Evolutionary conservation across 2,797 vertebrate genomes (phyloP).

Genomic region (Rhabdomys pumilio): DNA sequence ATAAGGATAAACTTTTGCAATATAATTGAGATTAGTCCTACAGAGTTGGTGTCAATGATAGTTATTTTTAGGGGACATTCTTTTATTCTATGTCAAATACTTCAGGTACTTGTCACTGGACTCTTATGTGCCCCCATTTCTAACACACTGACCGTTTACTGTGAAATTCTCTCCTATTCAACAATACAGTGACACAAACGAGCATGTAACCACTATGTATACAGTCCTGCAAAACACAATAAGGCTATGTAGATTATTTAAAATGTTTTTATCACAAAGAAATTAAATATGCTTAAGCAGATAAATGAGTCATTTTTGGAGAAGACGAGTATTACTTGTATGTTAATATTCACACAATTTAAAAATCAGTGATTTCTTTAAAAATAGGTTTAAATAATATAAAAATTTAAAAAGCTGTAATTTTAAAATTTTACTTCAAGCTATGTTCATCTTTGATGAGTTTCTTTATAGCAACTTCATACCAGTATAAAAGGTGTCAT

Average conservation of each 20-base stretch:
- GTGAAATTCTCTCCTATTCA: not conserved
- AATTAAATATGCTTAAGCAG: not conserved
- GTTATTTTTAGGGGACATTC: not conserved
- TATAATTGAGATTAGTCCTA: not conserved
- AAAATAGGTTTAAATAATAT: constrained; percentile 4
- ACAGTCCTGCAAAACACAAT: not conserved
- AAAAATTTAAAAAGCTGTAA: not conserved
- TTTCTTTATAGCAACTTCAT: constrained; percentile 46
- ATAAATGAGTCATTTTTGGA: not conserved
- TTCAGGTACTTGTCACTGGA: not conserved
- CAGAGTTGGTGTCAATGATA: not conserved
- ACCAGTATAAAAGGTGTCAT: constrained; percentile 63
- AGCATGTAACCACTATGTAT: not conserved
- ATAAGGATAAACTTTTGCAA: not conserved
- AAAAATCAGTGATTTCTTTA: constrained; percentile 12
- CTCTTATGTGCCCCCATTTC: not conserved
- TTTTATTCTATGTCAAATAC: not conserved
- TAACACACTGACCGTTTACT: not conserved
- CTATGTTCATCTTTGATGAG: constrained; percentile 1
- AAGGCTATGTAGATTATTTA: not conserved
- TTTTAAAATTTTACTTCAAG: constrained; percentile 60
- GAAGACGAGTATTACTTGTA: not conserved
- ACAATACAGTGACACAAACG: not conserved
- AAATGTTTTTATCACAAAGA: not conserved
- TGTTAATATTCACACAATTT: not conserved